Evolutionary conservation across 53 echinoderm and acorn worm genomes (phyloP).

Genomic region (Hippasteria phrygiana): DNA sequence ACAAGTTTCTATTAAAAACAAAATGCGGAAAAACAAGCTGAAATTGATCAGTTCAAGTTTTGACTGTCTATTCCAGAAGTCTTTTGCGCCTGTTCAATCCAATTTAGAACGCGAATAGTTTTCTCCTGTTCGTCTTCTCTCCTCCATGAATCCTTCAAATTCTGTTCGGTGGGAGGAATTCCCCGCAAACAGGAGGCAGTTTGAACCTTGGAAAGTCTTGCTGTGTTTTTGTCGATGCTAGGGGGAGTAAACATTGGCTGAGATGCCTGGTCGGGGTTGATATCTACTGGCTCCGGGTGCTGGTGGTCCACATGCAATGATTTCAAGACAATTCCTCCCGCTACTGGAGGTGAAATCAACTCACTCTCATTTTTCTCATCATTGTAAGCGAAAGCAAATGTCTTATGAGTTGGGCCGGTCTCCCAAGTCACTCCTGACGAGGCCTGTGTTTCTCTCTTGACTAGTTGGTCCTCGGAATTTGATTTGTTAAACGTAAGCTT

Average conservation of each 20-base stretch:
- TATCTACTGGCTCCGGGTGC: neutral
- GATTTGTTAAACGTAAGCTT: neutral
- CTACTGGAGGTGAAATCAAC: slow-evolving; percentile 64
- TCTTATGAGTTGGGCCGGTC: slow-evolving; percentile 66
- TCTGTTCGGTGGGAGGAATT: neutral
- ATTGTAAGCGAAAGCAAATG: slow-evolving; percentile 70
- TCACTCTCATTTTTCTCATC: slow-evolving; percentile 63
- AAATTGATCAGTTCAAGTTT: neutral
- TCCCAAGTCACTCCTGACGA: slow-evolving; percentile 32
- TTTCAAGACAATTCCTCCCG: slow-evolving; percentile 54
- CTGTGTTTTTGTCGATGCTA: neutral
- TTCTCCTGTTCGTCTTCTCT: slow-evolving; percentile 37
- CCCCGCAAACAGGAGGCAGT: neutral
- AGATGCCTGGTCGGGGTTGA: neutral
- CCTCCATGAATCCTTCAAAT: slow-evolving; percentile 20
- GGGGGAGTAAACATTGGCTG: neutral
- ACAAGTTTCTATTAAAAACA: too few species aligned
- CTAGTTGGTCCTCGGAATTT: neutral
- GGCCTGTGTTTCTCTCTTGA: neutral
- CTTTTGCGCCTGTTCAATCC: slow-evolving; percentile 41
- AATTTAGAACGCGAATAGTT: neutral
- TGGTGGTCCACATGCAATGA: slow-evolving; percentile 12
- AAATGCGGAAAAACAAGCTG: too few species aligned
- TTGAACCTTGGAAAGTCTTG: neutral
- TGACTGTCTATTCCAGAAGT: neutral